A percentile compares a stretch with the other conserved stretches of the same genome.
Evolutionary conservation across 2,113 vertebrate genomes (phyloP).

Genomic region (Gopherus evgoodei): DNA sequence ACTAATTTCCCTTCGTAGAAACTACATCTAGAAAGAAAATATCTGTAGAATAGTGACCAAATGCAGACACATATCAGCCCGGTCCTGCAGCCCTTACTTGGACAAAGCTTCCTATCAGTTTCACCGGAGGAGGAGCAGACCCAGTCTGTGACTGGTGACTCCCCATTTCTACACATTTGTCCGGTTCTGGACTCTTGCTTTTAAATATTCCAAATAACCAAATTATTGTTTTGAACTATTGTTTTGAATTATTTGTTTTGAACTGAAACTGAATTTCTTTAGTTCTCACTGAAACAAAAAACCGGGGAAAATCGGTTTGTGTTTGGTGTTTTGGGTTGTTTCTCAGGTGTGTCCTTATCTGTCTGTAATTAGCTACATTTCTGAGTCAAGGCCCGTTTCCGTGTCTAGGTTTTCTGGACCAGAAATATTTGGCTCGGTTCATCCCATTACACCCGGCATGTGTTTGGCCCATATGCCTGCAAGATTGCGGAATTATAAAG

Average conservation of each 20-base stretch:
- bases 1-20: not conserved
- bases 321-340: not conserved
- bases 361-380: not conserved
- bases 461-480: not conserved
- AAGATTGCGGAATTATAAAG: not conserved
- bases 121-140: not conserved
- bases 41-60: not conserved
- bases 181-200: slow-evolving; percentile 1
- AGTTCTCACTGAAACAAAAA: not conserved
- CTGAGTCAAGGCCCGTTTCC: not conserved
- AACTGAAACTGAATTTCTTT: not conserved
- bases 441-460: not conserved
- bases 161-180: not conserved
- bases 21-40: not conserved
- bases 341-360: not conserved
- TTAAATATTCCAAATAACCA: not conserved
- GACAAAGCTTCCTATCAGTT: not conserved
- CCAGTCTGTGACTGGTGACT: not conserved
- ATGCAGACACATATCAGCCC: not conserved
- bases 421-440: not conserved
- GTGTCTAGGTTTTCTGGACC: not conserved
- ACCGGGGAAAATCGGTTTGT: too few species aligned
- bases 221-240: not conserved
- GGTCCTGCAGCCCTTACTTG: not conserved
- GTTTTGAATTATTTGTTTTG: not conserved